Percentiles rank a stretch among this genome's conserved stretches.
Evolutionary conservation across 1,140 invertebrate genomes (phyloP).

Genomic region (Magallana angulata): DNA sequence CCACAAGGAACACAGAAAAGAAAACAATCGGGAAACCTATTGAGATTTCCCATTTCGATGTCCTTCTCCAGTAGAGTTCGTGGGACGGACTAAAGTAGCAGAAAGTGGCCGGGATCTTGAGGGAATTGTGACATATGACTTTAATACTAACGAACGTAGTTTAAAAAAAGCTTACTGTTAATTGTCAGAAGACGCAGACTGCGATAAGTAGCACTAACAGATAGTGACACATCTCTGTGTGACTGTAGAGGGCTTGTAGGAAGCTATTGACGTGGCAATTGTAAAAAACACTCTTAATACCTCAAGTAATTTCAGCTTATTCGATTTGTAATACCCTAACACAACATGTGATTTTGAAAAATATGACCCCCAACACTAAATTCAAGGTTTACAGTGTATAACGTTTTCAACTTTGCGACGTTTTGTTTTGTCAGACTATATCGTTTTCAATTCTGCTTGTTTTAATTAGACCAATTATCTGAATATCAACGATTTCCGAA

Average conservation of each 20-base stretch:
- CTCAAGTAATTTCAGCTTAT: background rate
- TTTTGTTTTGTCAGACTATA: too few species aligned
- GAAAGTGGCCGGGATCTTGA: background rate
- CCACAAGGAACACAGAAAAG: background rate
- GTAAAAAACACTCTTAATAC: background rate
- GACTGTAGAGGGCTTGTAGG: background rate
- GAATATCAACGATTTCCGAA: too few species aligned
- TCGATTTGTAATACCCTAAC: background rate
- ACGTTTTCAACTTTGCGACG: too few species aligned
- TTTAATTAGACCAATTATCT: too few species aligned
- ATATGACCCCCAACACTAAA: too few species aligned
- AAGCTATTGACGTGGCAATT: constrained; percentile 5
- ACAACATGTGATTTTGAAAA: too few species aligned
- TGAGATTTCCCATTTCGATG: background rate
- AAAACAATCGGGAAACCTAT: constrained; percentile 23
- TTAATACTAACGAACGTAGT: background rate
- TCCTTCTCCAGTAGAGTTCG: background rate
- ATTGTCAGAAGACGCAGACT: constrained; percentile 7
- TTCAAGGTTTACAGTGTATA: too few species aligned
- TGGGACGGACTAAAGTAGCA: background rate
- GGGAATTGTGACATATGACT: constrained; percentile 18
- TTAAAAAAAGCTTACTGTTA: background rate
- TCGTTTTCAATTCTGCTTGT: too few species aligned
- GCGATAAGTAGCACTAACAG: background rate
- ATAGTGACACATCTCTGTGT: constrained; percentile 9